Conservation (phyloP, 2,113 vertebrate genomes). For the Chaenogobius annularis region DNA sequence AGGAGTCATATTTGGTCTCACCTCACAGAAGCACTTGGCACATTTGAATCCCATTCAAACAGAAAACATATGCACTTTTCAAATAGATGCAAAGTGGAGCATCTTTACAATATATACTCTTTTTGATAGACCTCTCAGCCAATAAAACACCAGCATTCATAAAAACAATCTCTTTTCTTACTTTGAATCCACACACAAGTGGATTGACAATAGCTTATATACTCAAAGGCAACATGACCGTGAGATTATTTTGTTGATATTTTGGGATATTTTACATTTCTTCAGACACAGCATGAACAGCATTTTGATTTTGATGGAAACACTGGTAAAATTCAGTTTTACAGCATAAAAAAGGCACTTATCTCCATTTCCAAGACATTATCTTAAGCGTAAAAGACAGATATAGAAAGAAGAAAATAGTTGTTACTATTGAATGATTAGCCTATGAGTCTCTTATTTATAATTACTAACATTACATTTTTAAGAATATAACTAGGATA, state of each 20-base stretch:
- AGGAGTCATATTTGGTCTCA: constrained; percentile 70
- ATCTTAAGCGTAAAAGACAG: too few species aligned
- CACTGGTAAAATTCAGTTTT: neutral
- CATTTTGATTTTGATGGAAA: neutral
- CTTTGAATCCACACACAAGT: constrained; percentile 51
- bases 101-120: constrained; percentile 43
- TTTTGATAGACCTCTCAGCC: constrained; percentile 36
- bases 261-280: constrained; percentile 44
- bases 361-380: neutral
- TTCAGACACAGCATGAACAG: constrained; percentile 23
- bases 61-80: constrained; percentile 38
- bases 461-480: too few species aligned
- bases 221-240: constrained; percentile 43
- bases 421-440: too few species aligned
- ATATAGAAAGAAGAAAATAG: too few species aligned
- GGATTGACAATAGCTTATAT: constrained; percentile 67
- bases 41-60: constrained; percentile 50
- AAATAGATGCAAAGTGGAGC: constrained; percentile 25
- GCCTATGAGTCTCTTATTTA: too few species aligned
- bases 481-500: too few species aligned
- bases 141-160: constrained; percentile 40
- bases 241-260: neutral
- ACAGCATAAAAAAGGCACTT: neutral
- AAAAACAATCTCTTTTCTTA: constrained; percentile 17
- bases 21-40: constrained; percentile 55